Conservation (phyloP, 2,797 vertebrate species). For the Stomatorhinus walkeri region DNA sequence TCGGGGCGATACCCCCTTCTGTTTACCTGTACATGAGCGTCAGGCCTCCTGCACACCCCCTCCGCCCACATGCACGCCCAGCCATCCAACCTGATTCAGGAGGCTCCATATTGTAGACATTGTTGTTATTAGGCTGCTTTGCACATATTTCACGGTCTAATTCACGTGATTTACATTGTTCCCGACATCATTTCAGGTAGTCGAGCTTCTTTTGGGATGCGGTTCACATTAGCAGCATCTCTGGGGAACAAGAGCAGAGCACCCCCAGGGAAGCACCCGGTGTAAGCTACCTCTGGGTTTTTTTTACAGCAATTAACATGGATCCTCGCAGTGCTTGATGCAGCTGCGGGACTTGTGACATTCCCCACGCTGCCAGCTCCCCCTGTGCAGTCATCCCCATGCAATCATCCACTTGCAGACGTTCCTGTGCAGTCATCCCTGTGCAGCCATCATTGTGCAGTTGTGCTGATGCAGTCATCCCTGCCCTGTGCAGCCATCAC, state of each 20-base stretch:
- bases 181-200: background rate
- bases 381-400: background rate
- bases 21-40: background rate
- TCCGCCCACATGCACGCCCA: too few relatives aligned
- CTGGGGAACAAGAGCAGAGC: background rate
- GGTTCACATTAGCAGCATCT: background rate
- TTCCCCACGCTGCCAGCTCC: background rate
- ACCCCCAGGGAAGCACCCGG: background rate
- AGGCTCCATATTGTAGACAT: background rate
- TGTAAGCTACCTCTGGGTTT: background rate
- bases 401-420: background rate
- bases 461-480: background rate
- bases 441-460: background rate
- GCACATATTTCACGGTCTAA: background rate
- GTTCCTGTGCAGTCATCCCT: background rate
- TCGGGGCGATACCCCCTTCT: background rate
- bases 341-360: background rate
- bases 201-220: background rate
- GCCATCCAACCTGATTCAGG: background rate
- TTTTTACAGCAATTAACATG: background rate
- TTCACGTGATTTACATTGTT: background rate
- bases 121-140: background rate
- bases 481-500: background rate
- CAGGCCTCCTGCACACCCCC: background rate
- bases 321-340: background rate